Base-by-base conservation (phyloP, 2,888 invertebrate genomes). In the Emesis russula region DNA sequence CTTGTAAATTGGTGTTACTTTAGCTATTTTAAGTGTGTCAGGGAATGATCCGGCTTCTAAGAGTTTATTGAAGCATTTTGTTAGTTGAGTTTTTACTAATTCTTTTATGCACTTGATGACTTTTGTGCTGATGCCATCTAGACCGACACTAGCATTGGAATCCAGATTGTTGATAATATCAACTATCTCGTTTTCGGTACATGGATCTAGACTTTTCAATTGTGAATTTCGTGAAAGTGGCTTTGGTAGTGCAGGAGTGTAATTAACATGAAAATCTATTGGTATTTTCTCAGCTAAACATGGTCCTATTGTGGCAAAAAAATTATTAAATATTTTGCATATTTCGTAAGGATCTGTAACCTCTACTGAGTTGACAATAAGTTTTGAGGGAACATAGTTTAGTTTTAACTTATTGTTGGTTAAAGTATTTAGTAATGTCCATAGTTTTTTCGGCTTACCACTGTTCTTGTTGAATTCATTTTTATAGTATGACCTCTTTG, bases 181-280 rank as follows among this genome's bases (percentile, higher is more conserved):
- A 13, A 13, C 53, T 53, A 53, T 53, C n/a, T 58, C 58, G 15
- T n/a, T 58, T 58, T 58, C 58, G 15, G n/a, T 58, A 58, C 58
- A 58, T 58, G 58, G 58, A 15, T 18, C 58, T n/a, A 58, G 53
- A 53, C 53, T 11, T 53, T 53, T 53, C 53, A 53, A 11, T 53
- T 53, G 53, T 53, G 53, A 53, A 7, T 53, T 53, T 53, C 13
- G 53, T 53, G 13, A 53, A 53, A 53, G 53, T 53, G 53, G 53
- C 15, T 53, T 53, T 53, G 53, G 13, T 11, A 11, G 13, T 4
- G 53, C 53, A 53, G 13, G 53, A 53, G 13, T 53, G 53, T 53
- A 53, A 53, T 53, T 53, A 53, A 53, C 53, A 53, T 53, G 53
- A 13, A 53, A 53, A 53, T 53, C 53, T 53, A 53, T 53, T 15